Percentiles rank a stretch among this genome's conserved stretches.
Conservation (phyloP, 2,888 invertebrate genomes). For the Mesopsocus fuscifrons region DNA sequence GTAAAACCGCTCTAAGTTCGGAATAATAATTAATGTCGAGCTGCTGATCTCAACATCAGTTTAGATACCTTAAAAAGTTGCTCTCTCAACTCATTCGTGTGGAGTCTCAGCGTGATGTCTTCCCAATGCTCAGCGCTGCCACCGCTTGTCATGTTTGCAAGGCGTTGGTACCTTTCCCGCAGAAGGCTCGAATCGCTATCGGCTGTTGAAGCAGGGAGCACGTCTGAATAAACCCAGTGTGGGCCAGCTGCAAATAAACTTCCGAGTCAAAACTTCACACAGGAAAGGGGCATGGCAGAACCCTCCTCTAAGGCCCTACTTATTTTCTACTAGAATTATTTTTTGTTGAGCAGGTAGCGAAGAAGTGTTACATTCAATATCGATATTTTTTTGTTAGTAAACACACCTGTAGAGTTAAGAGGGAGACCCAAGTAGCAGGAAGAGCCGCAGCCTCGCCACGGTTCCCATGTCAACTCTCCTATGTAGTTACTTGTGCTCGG, state of each 20-base stretch:
- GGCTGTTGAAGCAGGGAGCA: constrained; percentile 41
- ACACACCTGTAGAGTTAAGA: constrained; percentile 42
- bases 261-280: no score
- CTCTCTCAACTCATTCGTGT: constrained; percentile 49
- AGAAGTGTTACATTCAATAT: no score
- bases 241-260: constrained; percentile 16
- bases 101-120: constrained; percentile 53
- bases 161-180: constrained; percentile 39
- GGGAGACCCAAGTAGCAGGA: constrained; percentile 62
- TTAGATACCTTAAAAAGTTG: constrained; percentile 31
- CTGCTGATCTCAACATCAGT: constrained; percentile 10
- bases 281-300: no score
- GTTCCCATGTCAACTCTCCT: constrained; percentile 45
- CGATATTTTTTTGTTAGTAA: no score
- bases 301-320: no score
- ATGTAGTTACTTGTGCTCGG: constrained; percentile 29
- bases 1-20: no score
- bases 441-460: constrained; percentile 47
- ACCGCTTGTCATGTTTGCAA: constrained; percentile 28
- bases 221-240: constrained; percentile 45
- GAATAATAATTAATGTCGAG: constrained; percentile 2
- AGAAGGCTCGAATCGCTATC: constrained; percentile 49
- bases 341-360: no score
- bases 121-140: constrained; percentile 31
- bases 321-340: no score